Evolutionary conservation across 2,113 vertebrate species (phyloP), one percentile per base, ranked within the genome.

Genomic region (Chloroceryle aenea): DNA sequence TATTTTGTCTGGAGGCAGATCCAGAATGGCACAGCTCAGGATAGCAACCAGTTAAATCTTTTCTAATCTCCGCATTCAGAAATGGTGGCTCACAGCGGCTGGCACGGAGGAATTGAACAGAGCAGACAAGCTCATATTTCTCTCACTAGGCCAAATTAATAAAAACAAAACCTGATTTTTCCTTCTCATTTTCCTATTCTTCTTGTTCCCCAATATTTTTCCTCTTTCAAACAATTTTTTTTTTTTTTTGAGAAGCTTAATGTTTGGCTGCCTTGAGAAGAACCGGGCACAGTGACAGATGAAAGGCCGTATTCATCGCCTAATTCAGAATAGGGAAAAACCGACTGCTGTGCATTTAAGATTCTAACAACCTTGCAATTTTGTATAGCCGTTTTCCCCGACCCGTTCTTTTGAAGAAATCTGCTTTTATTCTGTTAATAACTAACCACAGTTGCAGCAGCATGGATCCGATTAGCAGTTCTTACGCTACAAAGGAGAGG

Each of bases 301-400:
- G 98, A 98, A 98, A 98, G 98, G 95, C 96, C 83, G 91, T 86
- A 98, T 98, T 98, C 98, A 98, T 95, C 72, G 63, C 93, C 75
- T 98, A 98, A 98, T 98, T 98, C 98, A 98, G 98, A 98, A 96
- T 93, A 95, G 97, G 97, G 62, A 79, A 95, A 97, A 98, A 98
- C 38, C 92, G 50, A 98, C 98, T 96, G 98, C 98, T 98, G 98
- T 96, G 98, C 98, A 97, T 98, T 98, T 98, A 98, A 97, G 98
- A 98, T 97, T 98, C 98, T 97, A 98, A 98, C 98, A 98, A 98
- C 98, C 98, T 98, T 98, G 98, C 98, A 98, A 98, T 98, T 98
- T 98, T 96, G 97, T 97, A 95, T 36, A 97, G 97, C 97, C 94
- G 50, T 97, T 97, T 96, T 95, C 89, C 97, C 95, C 97, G 95